Evolutionary conservation across 2,113 vertebrate species (phyloP), one percentile per base, ranked within the genome.

Genomic region (Nyctereutes procyonoides): DNA sequence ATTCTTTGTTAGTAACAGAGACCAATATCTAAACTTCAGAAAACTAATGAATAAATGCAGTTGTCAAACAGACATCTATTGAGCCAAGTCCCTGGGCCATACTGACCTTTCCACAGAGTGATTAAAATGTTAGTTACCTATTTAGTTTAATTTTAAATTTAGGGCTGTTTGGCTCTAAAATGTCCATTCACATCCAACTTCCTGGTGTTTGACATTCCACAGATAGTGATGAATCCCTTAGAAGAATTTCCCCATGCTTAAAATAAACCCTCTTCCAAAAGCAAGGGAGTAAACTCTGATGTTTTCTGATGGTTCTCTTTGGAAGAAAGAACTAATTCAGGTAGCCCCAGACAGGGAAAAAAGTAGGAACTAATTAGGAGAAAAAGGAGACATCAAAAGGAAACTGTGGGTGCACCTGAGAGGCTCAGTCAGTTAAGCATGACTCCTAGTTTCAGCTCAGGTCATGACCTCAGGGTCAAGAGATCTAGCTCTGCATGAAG

Each of bases 121-220:
- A 56, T 90, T 93, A 80, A 93, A 93, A 74, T 53, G n/a, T 20
- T 83, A 93, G 35, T 55, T 74, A 28, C 43, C 24, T 82, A 90
- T 80, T 80, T 89, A 79, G 67, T 85, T 58, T 77, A 76, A 56
- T 90, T 97, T 92, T 88, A 81, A 76, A 93, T 86, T 85, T 89
- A 95, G 24, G 80, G 30, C 43, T 76, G 7, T 30, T 43, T 43
- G 11, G 9, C 19, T 20, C 56, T 82, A 93, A 90, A 74, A 80
- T 73, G 19, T 63, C 13, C 14, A 58, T 7, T 74, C 30, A 92
- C 13, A 71, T 2, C 65, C 30, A 91, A 63, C 15, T 71, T 90
- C 15, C 30, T 92, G 63, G 32, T 67, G 30, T 63, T 32, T 88
- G 28, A 8, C 17, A 85, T 95, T 93, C 58, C 48, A 73, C 4